Conservation (phyloP, 2,113 vertebrate species). For the Barbus barbus region DNA sequence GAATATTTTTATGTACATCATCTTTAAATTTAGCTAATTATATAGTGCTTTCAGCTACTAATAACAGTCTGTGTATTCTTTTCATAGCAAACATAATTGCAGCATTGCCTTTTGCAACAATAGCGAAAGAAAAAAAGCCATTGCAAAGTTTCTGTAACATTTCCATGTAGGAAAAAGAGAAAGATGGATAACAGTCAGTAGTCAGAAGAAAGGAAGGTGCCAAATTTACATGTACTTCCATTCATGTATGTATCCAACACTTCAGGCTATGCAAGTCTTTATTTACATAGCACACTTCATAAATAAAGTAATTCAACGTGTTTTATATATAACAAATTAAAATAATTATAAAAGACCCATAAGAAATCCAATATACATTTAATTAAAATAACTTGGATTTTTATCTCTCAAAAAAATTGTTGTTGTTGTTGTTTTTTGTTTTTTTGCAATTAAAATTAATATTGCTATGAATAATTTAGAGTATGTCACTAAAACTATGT, state of each 20-base stretch:
- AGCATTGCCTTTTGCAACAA: not conserved
- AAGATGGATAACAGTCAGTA: not conserved
- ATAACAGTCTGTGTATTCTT: not conserved
- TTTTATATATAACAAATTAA: no score
- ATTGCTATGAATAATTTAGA: not conserved
- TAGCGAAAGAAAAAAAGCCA: not conserved
- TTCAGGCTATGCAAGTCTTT: not conserved
- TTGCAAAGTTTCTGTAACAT: not conserved
- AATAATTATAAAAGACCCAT: no score
- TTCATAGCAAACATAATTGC: not conserved
- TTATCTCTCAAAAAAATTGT: not conserved
- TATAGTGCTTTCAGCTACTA: not conserved
- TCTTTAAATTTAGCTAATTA: not conserved
- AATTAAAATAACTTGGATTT: no score
- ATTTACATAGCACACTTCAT: no score
- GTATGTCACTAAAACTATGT: not conserved
- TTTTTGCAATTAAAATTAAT: not conserved
- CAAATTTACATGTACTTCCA: not conserved
- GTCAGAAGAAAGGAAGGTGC: not conserved
- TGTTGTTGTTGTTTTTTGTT: not conserved
- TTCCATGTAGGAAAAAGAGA: not conserved
- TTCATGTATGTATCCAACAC: not conserved
- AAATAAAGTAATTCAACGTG: no score
- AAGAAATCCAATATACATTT: no score
- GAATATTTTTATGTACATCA: not conserved